These are phyloP conservation scores for Etheostoma spectabile DNA, from an alignment of 2,113 vertebrate species.

Conservation along the genomic window DNA sequence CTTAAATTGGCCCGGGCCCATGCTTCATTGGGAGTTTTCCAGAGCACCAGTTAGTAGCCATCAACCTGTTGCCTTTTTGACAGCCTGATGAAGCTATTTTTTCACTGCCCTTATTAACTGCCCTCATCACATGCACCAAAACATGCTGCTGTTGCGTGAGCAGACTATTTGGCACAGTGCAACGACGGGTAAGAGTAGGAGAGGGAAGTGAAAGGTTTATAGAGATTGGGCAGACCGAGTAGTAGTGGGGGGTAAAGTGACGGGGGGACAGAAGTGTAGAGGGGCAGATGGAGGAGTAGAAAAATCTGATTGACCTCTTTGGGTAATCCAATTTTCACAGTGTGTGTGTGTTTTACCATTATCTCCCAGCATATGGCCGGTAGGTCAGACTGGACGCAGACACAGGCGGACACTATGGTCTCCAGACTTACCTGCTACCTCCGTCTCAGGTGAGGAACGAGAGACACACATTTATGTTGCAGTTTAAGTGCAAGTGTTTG, in stretches of 20 bases:
- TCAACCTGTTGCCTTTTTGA: background rate
- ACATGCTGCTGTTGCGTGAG: background rate
- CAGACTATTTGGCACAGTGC: background rate
- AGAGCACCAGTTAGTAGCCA: background rate
- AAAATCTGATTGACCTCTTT: slow-evolving; percentile 66
- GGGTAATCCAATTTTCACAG: slow-evolving; percentile 64
- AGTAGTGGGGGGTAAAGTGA: background rate
- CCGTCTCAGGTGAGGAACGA: slow-evolving; percentile 58
- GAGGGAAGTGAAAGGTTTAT: background rate
- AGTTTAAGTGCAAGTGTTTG: background rate
- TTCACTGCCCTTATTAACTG: background rate
- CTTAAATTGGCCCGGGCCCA: background rate
- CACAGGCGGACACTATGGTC: slow-evolving; percentile 45
- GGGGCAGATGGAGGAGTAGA: slow-evolving; percentile 54
- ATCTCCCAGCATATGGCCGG: slow-evolving; percentile 45
- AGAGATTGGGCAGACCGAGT: background rate
- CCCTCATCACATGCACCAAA: background rate
- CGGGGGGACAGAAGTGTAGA: slow-evolving; percentile 35
- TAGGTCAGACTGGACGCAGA: slow-evolving; percentile 11
- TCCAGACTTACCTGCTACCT: slow-evolving; percentile 60
- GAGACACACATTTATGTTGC: background rate
- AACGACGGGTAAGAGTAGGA: background rate
- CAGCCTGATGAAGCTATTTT: background rate
- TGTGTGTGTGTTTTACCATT: slow-evolving; percentile 27
- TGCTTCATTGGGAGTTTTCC: background rate